These are phyloP conservation scores for Callochromis pleurospilus DNA, from an alignment of 2,113 vertebrate genomes.

Conservation along the genomic window DNA sequence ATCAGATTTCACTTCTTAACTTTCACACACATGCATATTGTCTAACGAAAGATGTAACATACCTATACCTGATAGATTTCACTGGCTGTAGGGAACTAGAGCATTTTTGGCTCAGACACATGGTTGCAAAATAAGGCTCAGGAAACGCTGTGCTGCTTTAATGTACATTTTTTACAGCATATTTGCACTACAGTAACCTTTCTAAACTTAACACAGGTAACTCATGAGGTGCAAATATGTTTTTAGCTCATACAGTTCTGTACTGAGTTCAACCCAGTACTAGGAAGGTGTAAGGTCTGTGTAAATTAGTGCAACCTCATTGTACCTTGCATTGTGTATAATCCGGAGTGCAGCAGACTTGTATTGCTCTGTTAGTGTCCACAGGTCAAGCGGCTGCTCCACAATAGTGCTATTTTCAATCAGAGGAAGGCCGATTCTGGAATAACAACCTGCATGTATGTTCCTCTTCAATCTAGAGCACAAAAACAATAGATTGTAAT, in stretches of 20 bases:
- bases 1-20: background rate
- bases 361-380: constrained; percentile 74
- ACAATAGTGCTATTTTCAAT: constrained; percentile 81
- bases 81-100: background rate
- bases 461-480: constrained; percentile 34
- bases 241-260: background rate
- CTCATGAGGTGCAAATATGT: background rate
- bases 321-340: constrained; percentile 80
- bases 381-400: constrained; percentile 85
- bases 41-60: background rate
- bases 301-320: background rate
- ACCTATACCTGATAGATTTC: background rate
- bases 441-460: constrained; percentile 72
- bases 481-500: background rate
- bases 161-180: background rate
- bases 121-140: background rate
- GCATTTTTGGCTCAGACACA: background rate
- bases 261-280: background rate
- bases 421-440: constrained; percentile 82
- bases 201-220: background rate
- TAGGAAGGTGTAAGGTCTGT: background rate
- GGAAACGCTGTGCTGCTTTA: background rate
- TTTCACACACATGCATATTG: background rate
- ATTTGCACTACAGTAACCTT: background rate
- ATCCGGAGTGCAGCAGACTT: constrained; percentile 66